Evolutionary conservation across 2,888 invertebrate species (phyloP).

Genomic region (Gymnoscelis rufifasciata): DNA sequence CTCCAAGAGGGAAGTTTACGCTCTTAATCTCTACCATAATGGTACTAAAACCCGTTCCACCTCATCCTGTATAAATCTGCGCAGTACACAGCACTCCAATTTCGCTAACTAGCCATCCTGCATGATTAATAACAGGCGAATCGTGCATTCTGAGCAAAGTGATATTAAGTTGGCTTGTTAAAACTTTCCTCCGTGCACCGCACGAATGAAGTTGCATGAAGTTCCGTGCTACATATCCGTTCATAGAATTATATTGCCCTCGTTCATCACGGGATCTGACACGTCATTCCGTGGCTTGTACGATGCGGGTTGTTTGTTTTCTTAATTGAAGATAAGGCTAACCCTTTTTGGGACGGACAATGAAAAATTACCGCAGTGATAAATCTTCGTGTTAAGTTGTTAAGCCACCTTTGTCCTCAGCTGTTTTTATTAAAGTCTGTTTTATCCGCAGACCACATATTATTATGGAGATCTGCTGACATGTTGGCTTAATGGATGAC

Average conservation of each 20-base stretch:
- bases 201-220: slow-evolving; percentile 61
- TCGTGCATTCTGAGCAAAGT: slow-evolving; percentile 72
- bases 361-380: slow-evolving; percentile 26
- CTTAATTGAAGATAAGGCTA: slow-evolving; percentile 39
- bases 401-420: slow-evolving; percentile 10
- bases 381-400: slow-evolving; percentile 22
- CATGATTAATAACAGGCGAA: slow-evolving; percentile 76
- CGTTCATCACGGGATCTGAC: slow-evolving; percentile 46
- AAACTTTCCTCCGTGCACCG: slow-evolving; percentile 68
- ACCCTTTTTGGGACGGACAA: slow-evolving; percentile 29
- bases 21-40: slow-evolving; percentile 24
- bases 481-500: not conserved
- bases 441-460: slow-evolving; percentile 2
- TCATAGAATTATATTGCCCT: slow-evolving; percentile 52
- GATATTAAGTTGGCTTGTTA: slow-evolving; percentile 80
- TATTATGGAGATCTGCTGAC: not conserved
- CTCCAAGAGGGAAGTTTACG: slow-evolving; percentile 20
- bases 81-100: slow-evolving; percentile 58
- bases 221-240: slow-evolving; percentile 52
- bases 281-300: slow-evolving; percentile 35
- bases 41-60: slow-evolving; percentile 29
- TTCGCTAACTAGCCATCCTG: slow-evolving; percentile 72
- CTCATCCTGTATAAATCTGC: slow-evolving; percentile 42
- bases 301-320: slow-evolving; percentile 37
- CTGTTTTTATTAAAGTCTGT: slow-evolving; percentile 14